Evolutionary conservation across 2,113 vertebrate species (phyloP).

Genomic region (Mixornis gularis): DNA sequence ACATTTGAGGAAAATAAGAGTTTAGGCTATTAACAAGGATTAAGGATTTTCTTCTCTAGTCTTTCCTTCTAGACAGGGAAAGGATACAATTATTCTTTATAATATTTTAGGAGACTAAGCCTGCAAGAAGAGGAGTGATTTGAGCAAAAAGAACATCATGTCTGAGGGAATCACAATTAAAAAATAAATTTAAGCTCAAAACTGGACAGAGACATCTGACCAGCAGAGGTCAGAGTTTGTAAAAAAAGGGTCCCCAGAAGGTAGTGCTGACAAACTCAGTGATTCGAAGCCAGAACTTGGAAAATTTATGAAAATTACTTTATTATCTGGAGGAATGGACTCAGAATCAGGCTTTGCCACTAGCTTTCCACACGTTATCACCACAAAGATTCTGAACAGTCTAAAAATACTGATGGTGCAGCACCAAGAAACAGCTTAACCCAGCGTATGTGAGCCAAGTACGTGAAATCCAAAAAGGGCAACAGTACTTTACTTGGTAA

Average conservation of each 20-base stretch:
- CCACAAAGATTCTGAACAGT: neutral
- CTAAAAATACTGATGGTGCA: neutral
- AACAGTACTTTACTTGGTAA: neutral
- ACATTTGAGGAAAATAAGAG: neutral
- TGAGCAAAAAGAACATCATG: neutral
- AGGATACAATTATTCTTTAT: neutral
- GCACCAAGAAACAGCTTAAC: neutral
- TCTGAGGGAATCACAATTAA: neutral
- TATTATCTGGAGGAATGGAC: neutral
- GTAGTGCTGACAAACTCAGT: neutral
- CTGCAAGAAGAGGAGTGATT: neutral
- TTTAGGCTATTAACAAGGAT: neutral
- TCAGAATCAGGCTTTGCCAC: neutral
- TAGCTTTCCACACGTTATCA: neutral
- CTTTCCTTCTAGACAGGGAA: neutral
- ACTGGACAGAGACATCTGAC: neutral
- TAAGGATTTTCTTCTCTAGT: neutral
- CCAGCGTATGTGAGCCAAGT: neutral
- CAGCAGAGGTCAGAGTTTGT: constrained; percentile 19
- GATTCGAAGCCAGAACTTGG: neutral
- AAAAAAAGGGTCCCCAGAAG: neutral
- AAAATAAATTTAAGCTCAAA: neutral
- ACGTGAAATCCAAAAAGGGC: neutral
- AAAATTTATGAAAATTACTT: neutral
- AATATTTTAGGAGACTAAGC: neutral